phyloP scores from a whole-genome alignment of 1,140 invertebrate species.

The Hesperophylax magnus region DNA sequence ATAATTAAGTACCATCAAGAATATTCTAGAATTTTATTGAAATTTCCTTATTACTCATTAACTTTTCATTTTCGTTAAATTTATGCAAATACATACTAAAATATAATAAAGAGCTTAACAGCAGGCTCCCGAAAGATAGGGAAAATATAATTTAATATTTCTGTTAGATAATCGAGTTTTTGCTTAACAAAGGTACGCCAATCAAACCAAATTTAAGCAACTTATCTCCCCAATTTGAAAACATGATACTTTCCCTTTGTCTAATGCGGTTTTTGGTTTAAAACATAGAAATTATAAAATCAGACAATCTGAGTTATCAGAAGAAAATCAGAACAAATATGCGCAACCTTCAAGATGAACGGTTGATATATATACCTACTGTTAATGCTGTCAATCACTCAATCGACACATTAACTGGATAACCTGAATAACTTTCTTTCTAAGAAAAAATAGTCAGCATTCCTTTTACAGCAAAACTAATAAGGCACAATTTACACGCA shows the following conservation, averaged over 20 bases:
- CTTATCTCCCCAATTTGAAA: too few relatives aligned
- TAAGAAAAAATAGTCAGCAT: conserved; percentile 13
- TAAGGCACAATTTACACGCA: background rate
- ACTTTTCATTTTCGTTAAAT: background rate
- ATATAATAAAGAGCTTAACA: conserved; percentile 17
- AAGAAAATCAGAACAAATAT: too few relatives aligned
- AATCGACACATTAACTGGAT: background rate
- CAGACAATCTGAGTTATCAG: too few relatives aligned
- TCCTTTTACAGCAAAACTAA: conserved; percentile 8
- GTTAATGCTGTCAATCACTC: background rate
- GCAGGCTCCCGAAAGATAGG: background rate
- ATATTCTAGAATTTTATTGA: background rate
- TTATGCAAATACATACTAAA: background rate
- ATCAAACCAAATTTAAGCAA: too few relatives aligned
- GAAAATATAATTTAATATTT: too few relatives aligned
- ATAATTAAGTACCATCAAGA: background rate
- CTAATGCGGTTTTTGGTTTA: too few relatives aligned
- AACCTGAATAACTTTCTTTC: conserved; percentile 32
- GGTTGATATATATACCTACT: too few relatives aligned
- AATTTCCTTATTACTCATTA: background rate
- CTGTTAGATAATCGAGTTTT: too few relatives aligned
- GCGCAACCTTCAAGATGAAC: too few relatives aligned
- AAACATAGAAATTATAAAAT: too few relatives aligned
- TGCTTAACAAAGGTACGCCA: too few relatives aligned
- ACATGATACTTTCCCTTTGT: too few relatives aligned